Base-by-base conservation (phyloP, 1,140 invertebrate genomes). In the Ctenoplectra terminalis region DNA sequence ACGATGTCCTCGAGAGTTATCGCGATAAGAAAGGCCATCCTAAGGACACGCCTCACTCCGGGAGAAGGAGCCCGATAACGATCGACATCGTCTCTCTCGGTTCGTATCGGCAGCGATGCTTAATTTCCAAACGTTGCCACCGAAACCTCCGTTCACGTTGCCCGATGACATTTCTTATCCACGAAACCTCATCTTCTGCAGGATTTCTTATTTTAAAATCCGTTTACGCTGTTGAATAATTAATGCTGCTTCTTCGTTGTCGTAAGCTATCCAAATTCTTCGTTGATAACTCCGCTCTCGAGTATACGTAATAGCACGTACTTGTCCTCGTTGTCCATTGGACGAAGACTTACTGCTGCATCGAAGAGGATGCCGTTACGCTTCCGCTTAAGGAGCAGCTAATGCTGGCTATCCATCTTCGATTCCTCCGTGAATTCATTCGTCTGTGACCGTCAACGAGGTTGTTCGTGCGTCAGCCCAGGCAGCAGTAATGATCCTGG, bases 1-100 rank as follows among this genome's bases (percentile, higher is more conserved):
- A 71, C 86, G 79, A 89, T 87, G 88, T 89, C 88, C 88, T 89
- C 88, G 88, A 84, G 86, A 87, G 83, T 85, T 88, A 89, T 89
- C 88, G 80, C 88, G 91, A 93, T 93, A 92, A 93, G 92, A 92
- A 93, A 93, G 91, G 91, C 90, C 91, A 93, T 93, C 91, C 89
- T 93, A 89, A 92, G 91, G 91, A 93, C 91, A 93, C 88, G 87
- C 89, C 89, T 63, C 79, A 61, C 86, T 87, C 46, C 75, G 60
- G 52, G 61, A 88, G 85, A 85, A 79, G 79, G 46, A 80, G 56
- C 60, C 23, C 64, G 81, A 87, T 88, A 82, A 82, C 69, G 77
- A 87, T 87, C 86, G 77, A 81, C 85, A 82, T 84, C 82, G 86
- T 52, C 79, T 48, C 48, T 54, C 48, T 54, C 15, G 37, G 31